Conservation (phyloP, 1,140 invertebrate species). For the Macrotrachela quadricornifera region DNA sequence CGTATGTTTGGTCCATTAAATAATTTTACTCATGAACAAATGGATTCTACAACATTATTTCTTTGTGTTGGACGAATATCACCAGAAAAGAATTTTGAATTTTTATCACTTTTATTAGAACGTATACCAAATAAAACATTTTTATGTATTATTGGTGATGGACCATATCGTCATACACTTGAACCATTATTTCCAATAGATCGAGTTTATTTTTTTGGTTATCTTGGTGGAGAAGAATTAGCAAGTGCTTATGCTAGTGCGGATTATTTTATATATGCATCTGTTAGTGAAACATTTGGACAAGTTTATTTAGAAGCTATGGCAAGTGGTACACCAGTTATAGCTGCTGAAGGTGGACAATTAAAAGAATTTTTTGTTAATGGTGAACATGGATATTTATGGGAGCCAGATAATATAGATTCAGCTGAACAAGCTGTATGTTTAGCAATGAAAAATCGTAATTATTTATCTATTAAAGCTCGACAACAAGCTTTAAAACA, state of each 20-base stretch:
- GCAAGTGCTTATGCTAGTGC: slow-evolving; percentile 4
- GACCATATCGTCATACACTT: not conserved
- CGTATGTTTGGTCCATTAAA: not conserved
- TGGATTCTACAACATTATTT: not conserved
- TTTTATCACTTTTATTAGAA: slow-evolving; percentile 1
- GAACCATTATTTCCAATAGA: slow-evolving; percentile 4
- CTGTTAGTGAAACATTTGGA: slow-evolving; percentile 7
- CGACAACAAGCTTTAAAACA: slow-evolving; percentile 5
- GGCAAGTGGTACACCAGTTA: slow-evolving; percentile 3
- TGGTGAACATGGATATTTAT: slow-evolving; percentile 5
- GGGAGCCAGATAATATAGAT: slow-evolving; percentile 1
- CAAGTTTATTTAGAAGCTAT: slow-evolving; percentile 10
- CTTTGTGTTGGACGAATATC: slow-evolving; percentile 5
- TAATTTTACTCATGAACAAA: not conserved
- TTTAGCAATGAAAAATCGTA: not conserved
- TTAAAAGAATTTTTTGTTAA: slow-evolving; percentile 8
- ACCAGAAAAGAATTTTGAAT: slow-evolving; percentile 9
- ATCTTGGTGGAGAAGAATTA: slow-evolving; percentile 3
- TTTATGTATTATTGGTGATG: slow-evolving; percentile 7
- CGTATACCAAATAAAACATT: not conserved
- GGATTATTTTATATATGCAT: slow-evolving; percentile 8
- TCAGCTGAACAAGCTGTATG: not conserved
- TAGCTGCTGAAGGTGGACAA: slow-evolving; percentile 5
- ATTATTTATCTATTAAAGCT: not conserved
- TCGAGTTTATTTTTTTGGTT: slow-evolving; percentile 5